These are phyloP conservation scores for Xiphophorus maculatus DNA, from an alignment of 2,113 vertebrate species.

Conservation along the genomic window DNA sequence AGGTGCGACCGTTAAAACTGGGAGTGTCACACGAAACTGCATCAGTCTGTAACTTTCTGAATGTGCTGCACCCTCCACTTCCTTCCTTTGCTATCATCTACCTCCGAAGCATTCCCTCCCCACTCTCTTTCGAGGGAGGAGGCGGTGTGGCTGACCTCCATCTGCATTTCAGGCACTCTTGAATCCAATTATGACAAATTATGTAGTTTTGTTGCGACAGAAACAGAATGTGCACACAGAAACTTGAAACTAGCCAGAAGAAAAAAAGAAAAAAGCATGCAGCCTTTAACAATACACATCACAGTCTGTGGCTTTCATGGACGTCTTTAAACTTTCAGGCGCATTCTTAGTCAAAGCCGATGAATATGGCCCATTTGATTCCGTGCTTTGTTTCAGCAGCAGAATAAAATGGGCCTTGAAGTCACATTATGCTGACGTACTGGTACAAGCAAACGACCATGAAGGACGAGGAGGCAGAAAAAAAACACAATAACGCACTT, in stretches of 20 bases:
- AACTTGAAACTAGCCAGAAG: background rate
- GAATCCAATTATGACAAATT: slow-evolving; percentile 45
- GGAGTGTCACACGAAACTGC: slow-evolving; percentile 45
- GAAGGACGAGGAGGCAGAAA: background rate
- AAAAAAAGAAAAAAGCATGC: background rate
- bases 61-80: slow-evolving; percentile 32
- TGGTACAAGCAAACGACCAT: background rate
- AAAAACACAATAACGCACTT: slow-evolving; percentile 4
- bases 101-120: background rate
- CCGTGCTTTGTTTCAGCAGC: background rate
- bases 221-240: background rate
- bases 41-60: slow-evolving; percentile 30
- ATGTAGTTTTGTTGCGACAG: slow-evolving; percentile 10
- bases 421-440: slow-evolving; percentile 7
- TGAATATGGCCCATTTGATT: background rate
- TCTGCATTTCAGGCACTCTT: slow-evolving; percentile 38
- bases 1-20: slow-evolving; percentile 47
- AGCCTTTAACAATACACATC: background rate
- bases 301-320: slow-evolving; percentile 8
- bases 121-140: slow-evolving; percentile 3
- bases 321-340: background rate
- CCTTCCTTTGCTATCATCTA: slow-evolving; percentile 10
- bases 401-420: background rate
- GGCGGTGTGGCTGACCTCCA: slow-evolving; percentile 43
- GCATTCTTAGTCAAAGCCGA: background rate